Evolutionary conservation across 92 coral and sea anemone species (phyloP), one percentile per base, ranked within the genome.

Genomic region (Metridium senile): DNA sequence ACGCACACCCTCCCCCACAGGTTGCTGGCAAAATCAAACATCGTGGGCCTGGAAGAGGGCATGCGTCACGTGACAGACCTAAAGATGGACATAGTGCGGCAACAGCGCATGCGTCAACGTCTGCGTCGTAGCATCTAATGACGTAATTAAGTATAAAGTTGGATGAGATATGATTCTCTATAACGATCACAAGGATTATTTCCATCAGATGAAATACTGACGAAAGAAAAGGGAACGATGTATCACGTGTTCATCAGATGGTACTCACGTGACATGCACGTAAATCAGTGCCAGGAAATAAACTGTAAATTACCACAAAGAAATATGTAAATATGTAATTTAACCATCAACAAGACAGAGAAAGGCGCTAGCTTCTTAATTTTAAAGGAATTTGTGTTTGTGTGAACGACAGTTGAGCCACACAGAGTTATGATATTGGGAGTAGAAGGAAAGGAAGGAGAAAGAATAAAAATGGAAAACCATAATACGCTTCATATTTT

Each of bases 1-100:
- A 81, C 26, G 95, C 93, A 33, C 93, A 93, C 81, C 96, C 96
- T 28, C 94, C 92, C 70, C 97, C 96, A 18, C 86, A 85, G 61
- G 88, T 89, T 63, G 84, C 91, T 58, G 87, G 92, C 58, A 96
- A 96, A 81, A 63, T 87, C 34, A 96, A 96, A 70, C 97, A 93
- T 31, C 92, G 99, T 19, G 96, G 97, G 22, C 91, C 97, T 33
- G 93, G 93, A 32, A 78, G 93, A 64, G 51, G 63, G 9, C 85
- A 74, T 18, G 77, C 61, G 3, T 4, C 59, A 59, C 91, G 88
- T 77, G 96, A 87, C 35, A 90, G 76, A 66, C 66, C 82, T 70
- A 89, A 80, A 81, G 91, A 90, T 16, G 89, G 76, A 45, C 39
- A 63, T 63, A 10, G 39, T 9, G 76, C 19, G 39, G 51, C 32